These are phyloP conservation scores for Apistogramma diplotaenia DNA, from an alignment of 2,113 vertebrate genomes.

Conservation along the genomic window DNA sequence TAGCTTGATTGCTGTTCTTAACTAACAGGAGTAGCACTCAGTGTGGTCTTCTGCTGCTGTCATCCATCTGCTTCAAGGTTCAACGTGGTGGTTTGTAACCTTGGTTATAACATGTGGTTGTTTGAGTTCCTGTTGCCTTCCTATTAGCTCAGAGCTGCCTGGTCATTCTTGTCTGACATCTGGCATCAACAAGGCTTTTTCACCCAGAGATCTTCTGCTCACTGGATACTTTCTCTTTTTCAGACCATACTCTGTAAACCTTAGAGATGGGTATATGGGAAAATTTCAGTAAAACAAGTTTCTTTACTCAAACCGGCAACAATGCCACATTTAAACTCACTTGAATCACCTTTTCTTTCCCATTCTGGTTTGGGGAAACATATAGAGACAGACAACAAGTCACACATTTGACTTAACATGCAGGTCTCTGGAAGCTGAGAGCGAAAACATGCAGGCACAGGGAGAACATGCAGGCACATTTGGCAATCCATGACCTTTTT, in stretches of 20 bases:
- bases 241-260: too few relatives aligned
- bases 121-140: not conserved
- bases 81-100: not conserved
- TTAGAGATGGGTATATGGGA: too few relatives aligned
- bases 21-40: not conserved
- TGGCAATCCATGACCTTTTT: too few relatives aligned
- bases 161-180: not conserved
- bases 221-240: too few relatives aligned
- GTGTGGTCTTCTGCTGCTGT: not conserved
- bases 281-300: too few relatives aligned
- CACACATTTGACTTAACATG: not conserved
- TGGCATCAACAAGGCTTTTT: not conserved
- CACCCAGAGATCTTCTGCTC: not conserved
- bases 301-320: too few relatives aligned
- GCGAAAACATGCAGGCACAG: not conserved
- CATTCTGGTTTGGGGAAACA: too few relatives aligned
- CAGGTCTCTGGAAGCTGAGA: not conserved
- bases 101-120: not conserved
- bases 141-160: not conserved
- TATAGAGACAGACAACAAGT: not conserved
- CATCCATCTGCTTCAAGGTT: not conserved
- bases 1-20: not conserved
- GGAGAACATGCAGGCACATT: not conserved
- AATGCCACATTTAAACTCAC: too few relatives aligned
- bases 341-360: too few relatives aligned